phyloP scores from a whole-genome alignment of 2,888 invertebrate genomes.

The Luperina testacea region DNA sequence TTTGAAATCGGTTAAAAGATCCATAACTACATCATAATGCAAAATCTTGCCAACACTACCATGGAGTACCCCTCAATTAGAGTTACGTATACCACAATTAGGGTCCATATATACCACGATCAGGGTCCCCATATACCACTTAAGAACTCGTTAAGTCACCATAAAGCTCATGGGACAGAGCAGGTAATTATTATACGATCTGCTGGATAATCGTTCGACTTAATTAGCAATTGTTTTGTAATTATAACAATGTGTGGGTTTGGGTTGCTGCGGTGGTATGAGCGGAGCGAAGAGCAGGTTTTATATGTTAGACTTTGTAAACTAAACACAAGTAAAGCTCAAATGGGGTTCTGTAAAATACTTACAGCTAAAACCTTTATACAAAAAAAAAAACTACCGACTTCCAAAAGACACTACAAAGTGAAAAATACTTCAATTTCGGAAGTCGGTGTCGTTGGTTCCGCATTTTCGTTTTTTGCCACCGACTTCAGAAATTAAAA shows the following conservation, averaged over 20 bases:
- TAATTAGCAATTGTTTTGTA: slow-evolving; percentile 79
- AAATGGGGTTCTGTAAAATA: not conserved
- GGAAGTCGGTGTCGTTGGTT: no score
- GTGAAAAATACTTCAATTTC: no score
- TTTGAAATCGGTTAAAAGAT: not conserved
- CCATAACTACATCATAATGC: slow-evolving; percentile 13
- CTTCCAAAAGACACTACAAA: no score
- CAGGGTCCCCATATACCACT: slow-evolving; percentile 41
- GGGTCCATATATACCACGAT: slow-evolving; percentile 20
- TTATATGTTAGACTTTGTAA: not conserved
- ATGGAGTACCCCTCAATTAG: slow-evolving; percentile 47
- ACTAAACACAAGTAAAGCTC: not conserved
- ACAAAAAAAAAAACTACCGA: no score
- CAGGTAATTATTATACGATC: slow-evolving; percentile 71
- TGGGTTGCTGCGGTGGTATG: slow-evolving; percentile 4
- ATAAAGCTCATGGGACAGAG: slow-evolving; percentile 48
- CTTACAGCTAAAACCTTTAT: no score
- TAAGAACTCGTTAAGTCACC: slow-evolving; percentile 63
- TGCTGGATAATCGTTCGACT: slow-evolving; percentile 63
- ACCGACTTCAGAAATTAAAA: no score
- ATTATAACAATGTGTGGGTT: slow-evolving; percentile 69
- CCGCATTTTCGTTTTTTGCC: no score
- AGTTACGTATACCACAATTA: slow-evolving; percentile 28
- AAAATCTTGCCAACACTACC: slow-evolving; percentile 47
- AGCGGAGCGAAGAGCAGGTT: slow-evolving; percentile 55